Percentiles rank a stretch among this genome's conserved stretches.
Conservation (phyloP, 2,797 vertebrate species). For the Karalla daura region DNA sequence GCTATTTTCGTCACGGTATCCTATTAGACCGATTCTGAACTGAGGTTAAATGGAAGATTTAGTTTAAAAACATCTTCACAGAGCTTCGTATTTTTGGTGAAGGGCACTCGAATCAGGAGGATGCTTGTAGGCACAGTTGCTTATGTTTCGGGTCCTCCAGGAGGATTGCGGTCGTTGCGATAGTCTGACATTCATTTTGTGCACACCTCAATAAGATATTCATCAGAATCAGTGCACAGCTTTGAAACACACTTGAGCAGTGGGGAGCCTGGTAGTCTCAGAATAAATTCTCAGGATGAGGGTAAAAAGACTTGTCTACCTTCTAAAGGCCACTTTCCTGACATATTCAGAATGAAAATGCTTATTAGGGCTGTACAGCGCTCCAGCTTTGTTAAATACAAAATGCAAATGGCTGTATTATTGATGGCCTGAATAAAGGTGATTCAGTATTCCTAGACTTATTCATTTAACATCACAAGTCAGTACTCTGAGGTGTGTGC, state of each 20-base stretch:
- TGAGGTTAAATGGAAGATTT: not conserved
- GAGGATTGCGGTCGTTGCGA: not conserved
- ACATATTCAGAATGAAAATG: constrained; percentile 1
- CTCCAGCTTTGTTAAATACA: constrained; percentile 9
- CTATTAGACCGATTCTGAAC: not conserved
- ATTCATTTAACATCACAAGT: constrained; percentile 44
- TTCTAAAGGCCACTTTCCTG: constrained; percentile 10
- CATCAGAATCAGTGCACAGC: constrained; percentile 1
- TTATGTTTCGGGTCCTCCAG: not conserved
- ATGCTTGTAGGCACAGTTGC: not conserved
- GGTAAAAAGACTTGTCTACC: not conserved
- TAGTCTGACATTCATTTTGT: constrained; percentile 2
- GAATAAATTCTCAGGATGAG: constrained; percentile 1
- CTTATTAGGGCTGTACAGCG: not conserved
- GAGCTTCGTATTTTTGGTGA: not conserved
- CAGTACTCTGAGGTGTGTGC: constrained; percentile 37
- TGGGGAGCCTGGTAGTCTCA: constrained; percentile 5
- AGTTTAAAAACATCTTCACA: not conserved
- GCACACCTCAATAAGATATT: constrained; percentile 11
- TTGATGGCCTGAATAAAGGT: constrained; percentile 38
- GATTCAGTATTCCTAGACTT: constrained; percentile 34
- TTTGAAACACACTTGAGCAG: constrained; percentile 15
- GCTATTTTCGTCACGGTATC: too few species aligned
- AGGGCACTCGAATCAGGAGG: not conserved
- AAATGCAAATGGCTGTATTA: constrained; percentile 42